Conservation (phyloP, 2,113 vertebrate genomes). For the Nyctereutes procyonoides region DNA sequence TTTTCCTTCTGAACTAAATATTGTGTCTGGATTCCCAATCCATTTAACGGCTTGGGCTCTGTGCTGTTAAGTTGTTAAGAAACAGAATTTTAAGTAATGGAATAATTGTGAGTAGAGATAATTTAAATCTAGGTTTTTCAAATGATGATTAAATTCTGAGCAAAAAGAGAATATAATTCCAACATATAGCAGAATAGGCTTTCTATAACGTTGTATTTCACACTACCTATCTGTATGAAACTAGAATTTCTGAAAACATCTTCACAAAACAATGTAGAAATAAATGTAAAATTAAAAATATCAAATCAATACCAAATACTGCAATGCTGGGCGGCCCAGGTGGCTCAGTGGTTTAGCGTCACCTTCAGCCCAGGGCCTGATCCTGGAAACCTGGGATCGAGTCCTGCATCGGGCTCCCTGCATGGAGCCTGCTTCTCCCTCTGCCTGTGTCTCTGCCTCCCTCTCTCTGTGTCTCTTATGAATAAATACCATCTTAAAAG, state of each 20-base stretch:
- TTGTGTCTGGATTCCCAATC: not conserved
- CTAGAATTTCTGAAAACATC: not conserved
- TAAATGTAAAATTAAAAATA: not conserved
- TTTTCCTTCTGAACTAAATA: slow-evolving; percentile 4
- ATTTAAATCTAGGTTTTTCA: slow-evolving; percentile 8
- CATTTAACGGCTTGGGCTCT: not conserved
- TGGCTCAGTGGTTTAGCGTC: too few relatives aligned
- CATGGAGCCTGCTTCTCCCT: too few relatives aligned
- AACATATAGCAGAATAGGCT: not conserved
- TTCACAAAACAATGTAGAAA: not conserved
- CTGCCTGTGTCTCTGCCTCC: too few relatives aligned
- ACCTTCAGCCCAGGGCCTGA: too few relatives aligned
- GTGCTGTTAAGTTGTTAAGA: not conserved
- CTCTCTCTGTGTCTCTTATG: too few relatives aligned
- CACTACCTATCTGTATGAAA: not conserved
- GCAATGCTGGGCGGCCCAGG: not conserved
- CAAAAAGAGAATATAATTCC: not conserved
- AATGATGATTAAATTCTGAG: not conserved
- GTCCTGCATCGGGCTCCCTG: too few relatives aligned
- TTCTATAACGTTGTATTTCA: not conserved
- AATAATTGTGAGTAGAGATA: not conserved
- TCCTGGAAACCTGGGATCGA: too few relatives aligned
- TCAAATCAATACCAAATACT: not conserved
- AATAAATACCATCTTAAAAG: too few relatives aligned
- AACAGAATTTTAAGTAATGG: not conserved